These are phyloP conservation scores for Tenthredo livida DNA, from an alignment of 2,888 invertebrate genomes.

Conservation along the genomic window DNA sequence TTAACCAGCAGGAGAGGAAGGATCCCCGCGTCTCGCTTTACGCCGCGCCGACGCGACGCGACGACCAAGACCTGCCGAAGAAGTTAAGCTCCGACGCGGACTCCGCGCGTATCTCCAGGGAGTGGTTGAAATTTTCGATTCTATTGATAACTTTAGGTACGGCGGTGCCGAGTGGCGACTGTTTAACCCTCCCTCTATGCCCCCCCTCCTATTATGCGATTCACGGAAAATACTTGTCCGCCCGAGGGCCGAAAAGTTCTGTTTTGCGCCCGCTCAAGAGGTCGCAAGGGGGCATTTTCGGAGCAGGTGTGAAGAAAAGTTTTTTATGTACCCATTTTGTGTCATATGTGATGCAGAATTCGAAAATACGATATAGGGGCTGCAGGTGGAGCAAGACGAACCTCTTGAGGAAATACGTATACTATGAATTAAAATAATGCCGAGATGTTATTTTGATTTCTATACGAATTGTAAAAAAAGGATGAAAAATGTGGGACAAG, in stretches of 20 bases:
- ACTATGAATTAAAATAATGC: background rate
- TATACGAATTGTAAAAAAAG: background rate
- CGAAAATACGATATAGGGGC: background rate
- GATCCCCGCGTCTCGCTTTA: constrained; percentile 57
- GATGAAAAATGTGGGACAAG: background rate
- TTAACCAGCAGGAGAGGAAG: constrained; percentile 67
- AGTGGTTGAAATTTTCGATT: constrained; percentile 40
- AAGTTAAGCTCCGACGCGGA: constrained; percentile 16
- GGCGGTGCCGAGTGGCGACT: background rate
- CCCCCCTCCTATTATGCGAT: too few species aligned
- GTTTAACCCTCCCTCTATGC: background rate
- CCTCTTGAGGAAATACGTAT: too few species aligned
- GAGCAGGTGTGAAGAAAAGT: too few species aligned
- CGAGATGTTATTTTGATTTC: background rate
- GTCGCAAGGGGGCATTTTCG: too few species aligned
- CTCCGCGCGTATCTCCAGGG: constrained; percentile 25
- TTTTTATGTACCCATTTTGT: background rate
- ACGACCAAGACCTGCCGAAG: constrained; percentile 20
- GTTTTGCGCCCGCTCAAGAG: too few species aligned
- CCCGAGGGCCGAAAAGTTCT: too few species aligned
- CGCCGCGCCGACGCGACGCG: constrained; percentile 14
- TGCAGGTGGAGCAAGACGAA: background rate
- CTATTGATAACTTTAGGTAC: constrained; percentile 28
- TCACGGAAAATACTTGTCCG: too few species aligned
- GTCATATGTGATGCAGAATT: background rate